Conservation (phyloP, 2,888 invertebrate genomes). For the Nasonovia ribisnigri region DNA sequence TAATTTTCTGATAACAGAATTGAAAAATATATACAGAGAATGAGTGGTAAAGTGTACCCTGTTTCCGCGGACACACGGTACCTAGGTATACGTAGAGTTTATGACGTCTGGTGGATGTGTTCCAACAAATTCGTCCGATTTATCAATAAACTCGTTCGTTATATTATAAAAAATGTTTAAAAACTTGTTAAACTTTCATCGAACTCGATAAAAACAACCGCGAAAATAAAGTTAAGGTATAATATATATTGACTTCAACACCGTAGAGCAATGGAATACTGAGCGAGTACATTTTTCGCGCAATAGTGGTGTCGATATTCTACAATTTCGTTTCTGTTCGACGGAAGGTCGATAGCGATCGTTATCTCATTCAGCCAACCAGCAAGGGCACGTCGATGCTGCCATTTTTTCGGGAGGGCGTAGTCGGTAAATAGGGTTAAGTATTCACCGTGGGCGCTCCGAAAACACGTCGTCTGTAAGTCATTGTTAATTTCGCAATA, state of each 20-base stretch:
- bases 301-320: not conserved
- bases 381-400: not conserved
- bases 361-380: not conserved
- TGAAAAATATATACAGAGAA: too few relatives aligned
- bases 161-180: not conserved
- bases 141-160: not conserved
- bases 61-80: too few relatives aligned
- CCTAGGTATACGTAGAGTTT: too few relatives aligned
- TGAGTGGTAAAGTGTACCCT: too few relatives aligned
- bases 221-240: not conserved
- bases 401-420: not conserved
- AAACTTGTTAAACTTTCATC: not conserved
- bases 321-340: not conserved
- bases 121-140: not conserved
- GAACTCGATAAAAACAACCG: not conserved
- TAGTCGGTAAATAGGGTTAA: not conserved
- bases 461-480: not conserved
- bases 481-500: not conserved
- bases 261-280: not conserved
- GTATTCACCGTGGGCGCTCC: not conserved
- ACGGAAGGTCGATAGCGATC: not conserved
- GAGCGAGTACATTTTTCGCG: not conserved
- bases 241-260: not conserved
- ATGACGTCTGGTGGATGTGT: not conserved
- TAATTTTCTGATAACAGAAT: too few relatives aligned